Percentiles rank a stretch among this genome's conserved stretches.
These are phyloP conservation scores for Smithornis capensis DNA, from an alignment of 2,113 vertebrate genomes.

Conservation along the genomic window DNA sequence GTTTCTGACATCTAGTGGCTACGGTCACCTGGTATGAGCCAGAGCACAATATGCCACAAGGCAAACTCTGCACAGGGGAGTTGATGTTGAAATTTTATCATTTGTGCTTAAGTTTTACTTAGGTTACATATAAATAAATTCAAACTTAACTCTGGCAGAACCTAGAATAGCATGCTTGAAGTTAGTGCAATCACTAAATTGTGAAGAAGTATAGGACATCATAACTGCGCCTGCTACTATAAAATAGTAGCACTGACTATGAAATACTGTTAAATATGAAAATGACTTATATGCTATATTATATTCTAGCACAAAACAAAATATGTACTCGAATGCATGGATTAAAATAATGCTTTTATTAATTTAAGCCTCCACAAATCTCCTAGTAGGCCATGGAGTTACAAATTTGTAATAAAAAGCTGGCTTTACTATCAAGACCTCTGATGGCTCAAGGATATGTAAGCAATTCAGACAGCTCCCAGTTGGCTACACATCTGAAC, in stretches of 20 bases:
- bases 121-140: not conserved
- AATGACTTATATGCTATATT: not conserved
- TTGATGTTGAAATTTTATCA: not conserved
- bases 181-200: not conserved
- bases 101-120: not conserved
- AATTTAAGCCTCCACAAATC: not conserved
- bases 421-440: not conserved
- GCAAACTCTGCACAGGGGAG: not conserved
- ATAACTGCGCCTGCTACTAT: not conserved
- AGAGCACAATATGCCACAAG: not conserved
- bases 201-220: not conserved
- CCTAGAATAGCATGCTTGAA: not conserved
- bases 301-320: not conserved
- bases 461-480: not conserved
- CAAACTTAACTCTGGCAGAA: not conserved
- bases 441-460: not conserved
- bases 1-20: constrained; percentile 1
- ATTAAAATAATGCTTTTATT: constrained; percentile 1
- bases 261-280: not conserved
- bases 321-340: not conserved
- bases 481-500: not conserved
- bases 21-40: not conserved
- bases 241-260: not conserved
- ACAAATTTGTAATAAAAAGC: not conserved
- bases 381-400: not conserved